phyloP scores from a whole-genome alignment of 2,888 invertebrate species.

The Nysson spinosus region DNA sequence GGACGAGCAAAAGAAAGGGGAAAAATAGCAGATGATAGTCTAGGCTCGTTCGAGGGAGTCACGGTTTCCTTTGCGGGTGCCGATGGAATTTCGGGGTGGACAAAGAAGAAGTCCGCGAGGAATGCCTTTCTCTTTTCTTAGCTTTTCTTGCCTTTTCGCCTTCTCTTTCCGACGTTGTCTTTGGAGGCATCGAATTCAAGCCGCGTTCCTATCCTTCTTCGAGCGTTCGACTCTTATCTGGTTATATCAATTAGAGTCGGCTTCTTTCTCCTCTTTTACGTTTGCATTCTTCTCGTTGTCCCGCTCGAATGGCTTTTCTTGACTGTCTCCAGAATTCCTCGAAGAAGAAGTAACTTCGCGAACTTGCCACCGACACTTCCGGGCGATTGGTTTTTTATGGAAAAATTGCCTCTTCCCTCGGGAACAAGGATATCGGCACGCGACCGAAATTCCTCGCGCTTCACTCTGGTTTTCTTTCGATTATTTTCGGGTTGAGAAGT shows the following conservation, averaged over 20 bases:
- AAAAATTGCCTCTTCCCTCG: background rate
- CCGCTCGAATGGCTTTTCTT: slow-evolving; percentile 1
- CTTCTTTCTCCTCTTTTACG: slow-evolving; percentile 28
- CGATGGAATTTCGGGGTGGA: slow-evolving; percentile 53
- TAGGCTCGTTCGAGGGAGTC: slow-evolving; percentile 36
- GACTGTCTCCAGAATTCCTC: no score
- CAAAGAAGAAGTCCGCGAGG: slow-evolving; percentile 51
- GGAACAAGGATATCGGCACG: background rate
- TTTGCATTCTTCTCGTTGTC: slow-evolving; percentile 36
- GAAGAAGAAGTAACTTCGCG: no score
- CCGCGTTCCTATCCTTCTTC: slow-evolving; percentile 41
- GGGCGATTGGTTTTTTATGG: slow-evolving; percentile 20
- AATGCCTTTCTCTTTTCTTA: slow-evolving; percentile 1
- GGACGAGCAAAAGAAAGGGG: slow-evolving; percentile 43
- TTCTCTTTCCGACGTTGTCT: background rate
- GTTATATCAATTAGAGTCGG: slow-evolving; percentile 57
- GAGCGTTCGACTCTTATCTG: slow-evolving; percentile 46
- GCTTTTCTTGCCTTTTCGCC: background rate
- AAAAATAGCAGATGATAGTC: slow-evolving; percentile 44
- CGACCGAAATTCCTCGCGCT: no score
- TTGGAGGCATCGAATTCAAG: slow-evolving; percentile 46
- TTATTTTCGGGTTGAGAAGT: background rate
- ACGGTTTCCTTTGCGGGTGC: slow-evolving; percentile 35
- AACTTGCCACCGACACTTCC: slow-evolving; percentile 46
- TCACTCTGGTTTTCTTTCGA: background rate